Conservation (phyloP, 2,888 invertebrate genomes). For the Heliothis peltigera region DNA sequence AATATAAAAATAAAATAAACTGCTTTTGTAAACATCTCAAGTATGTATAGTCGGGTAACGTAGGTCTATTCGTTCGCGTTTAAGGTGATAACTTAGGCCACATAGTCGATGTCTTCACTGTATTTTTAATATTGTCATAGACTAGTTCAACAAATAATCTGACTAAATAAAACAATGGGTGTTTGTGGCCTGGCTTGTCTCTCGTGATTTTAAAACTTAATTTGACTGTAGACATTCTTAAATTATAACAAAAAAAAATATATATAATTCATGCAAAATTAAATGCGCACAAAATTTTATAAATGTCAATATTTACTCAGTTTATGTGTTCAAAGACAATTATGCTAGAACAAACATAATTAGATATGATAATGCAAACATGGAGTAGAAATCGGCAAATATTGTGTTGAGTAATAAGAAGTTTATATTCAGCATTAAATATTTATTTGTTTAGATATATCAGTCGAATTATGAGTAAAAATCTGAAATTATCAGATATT, state of each 20-base stretch:
- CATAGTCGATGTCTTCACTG: slow-evolving; percentile 87
- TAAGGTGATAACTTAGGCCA: slow-evolving; percentile 81
- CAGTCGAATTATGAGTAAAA: background rate
- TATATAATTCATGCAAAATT: slow-evolving; percentile 31
- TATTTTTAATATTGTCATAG: slow-evolving; percentile 86
- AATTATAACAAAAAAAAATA: background rate
- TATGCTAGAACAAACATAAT: slow-evolving; percentile 3
- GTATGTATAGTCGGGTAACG: slow-evolving; percentile 78
- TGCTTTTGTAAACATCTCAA: slow-evolving; percentile 79
- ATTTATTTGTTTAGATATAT: background rate
- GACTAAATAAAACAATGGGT: slow-evolving; percentile 43
- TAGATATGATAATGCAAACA: slow-evolving; percentile 6
- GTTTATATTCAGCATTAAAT: background rate
- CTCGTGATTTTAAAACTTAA: slow-evolving; percentile 13
- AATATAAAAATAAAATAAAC: slow-evolving; percentile 61
- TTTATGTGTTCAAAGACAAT: slow-evolving; percentile 4
- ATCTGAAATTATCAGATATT: background rate
- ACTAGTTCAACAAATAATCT: slow-evolving; percentile 68
- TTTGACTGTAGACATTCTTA: background rate
- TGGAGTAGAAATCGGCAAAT: slow-evolving; percentile 1
- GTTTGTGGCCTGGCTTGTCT: slow-evolving; percentile 64
- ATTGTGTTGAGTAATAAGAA: background rate
- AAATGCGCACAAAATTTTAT: slow-evolving; percentile 66
- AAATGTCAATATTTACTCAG: slow-evolving; percentile 8
- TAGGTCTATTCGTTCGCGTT: slow-evolving; percentile 73